These are phyloP conservation scores for Gastrophryne carolinensis DNA, from an alignment of 2,797 vertebrate genomes.

Conservation along the genomic window DNA sequence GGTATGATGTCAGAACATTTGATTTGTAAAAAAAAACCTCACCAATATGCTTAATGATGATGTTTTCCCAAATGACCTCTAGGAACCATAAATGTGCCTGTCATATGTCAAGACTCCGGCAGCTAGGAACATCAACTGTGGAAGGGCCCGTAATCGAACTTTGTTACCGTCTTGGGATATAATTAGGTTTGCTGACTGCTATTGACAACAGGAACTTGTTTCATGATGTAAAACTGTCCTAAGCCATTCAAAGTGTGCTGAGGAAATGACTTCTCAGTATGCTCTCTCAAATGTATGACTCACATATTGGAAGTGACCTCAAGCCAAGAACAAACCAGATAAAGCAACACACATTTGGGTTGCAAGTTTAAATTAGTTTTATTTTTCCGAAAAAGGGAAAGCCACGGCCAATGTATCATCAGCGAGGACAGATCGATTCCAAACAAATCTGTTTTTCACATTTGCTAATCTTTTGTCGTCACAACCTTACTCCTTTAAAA, in stretches of 20 bases:
- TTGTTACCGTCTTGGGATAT: constrained; percentile 28
- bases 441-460: not conserved
- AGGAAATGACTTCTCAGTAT: constrained; percentile 49
- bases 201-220: constrained; percentile 26
- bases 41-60: constrained; percentile 18
- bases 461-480: too few species aligned
- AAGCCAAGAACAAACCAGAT: constrained; percentile 34
- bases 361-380: constrained; percentile 1
- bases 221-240: constrained; percentile 24
- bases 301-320: constrained; percentile 27
- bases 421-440: not conserved
- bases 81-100: constrained; percentile 14
- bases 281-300: constrained; percentile 36
- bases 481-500: too few species aligned
- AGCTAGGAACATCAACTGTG: not conserved
- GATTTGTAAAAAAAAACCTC: constrained; percentile 27
- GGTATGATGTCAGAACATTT: constrained; percentile 33
- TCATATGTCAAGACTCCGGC: constrained; percentile 23
- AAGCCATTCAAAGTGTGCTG: constrained; percentile 8
- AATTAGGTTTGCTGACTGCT: constrained; percentile 38
- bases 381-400: constrained; percentile 45
- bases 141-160: not conserved
- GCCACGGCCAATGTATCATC: not conserved
- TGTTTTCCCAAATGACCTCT: constrained; percentile 13
- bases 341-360: constrained; percentile 16